phyloP scores from a whole-genome alignment of 2,888 invertebrate species.

The Caenorhabditis uteleia region DNA sequence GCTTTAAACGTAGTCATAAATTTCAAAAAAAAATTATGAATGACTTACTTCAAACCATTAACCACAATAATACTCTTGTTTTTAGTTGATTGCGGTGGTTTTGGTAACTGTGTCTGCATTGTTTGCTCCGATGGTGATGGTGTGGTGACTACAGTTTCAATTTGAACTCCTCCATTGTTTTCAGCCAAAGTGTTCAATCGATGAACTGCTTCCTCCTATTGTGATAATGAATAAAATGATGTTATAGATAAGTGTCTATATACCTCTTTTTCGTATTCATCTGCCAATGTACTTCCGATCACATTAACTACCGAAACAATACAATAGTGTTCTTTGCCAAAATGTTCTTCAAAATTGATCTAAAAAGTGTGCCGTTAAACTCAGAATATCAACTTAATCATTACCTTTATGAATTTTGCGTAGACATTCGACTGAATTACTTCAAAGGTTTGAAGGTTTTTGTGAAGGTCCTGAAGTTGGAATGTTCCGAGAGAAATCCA shows the following conservation, averaged over 20 bases:
- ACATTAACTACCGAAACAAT: conserved; percentile 93
- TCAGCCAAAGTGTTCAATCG: conserved; percentile 16
- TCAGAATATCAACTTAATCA: too few relatives aligned
- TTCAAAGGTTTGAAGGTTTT: conserved; percentile 59
- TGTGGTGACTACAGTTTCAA: conserved; percentile 11
- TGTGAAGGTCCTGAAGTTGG: conserved; percentile 39
- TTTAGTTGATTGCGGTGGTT: conserved; percentile 14
- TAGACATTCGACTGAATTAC: conserved; percentile 77
- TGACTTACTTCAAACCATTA: conserved; percentile 9
- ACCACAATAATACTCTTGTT: not conserved
- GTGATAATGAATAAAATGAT: not conserved
- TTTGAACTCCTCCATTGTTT: conserved; percentile 10
- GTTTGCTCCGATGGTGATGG: conserved; percentile 25
- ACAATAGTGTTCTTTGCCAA: conserved; percentile 95
- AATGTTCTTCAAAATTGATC: conserved; percentile 87
- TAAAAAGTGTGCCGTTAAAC: too few relatives aligned
- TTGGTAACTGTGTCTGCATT: conserved; percentile 29
- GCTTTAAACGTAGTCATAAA: conserved; percentile 3
- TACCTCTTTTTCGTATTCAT: conserved; percentile 69
- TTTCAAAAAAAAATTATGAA: not conserved
- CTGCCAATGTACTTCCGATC: conserved; percentile 81
- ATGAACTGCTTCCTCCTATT: conserved; percentile 23
- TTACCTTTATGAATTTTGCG: conserved; percentile 85
- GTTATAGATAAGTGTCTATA: not conserved
- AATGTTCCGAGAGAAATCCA: conserved; percentile 35